phyloP scores from a whole-genome alignment of 1,140 invertebrate species.

The Brachionus plicatilis region DNA sequence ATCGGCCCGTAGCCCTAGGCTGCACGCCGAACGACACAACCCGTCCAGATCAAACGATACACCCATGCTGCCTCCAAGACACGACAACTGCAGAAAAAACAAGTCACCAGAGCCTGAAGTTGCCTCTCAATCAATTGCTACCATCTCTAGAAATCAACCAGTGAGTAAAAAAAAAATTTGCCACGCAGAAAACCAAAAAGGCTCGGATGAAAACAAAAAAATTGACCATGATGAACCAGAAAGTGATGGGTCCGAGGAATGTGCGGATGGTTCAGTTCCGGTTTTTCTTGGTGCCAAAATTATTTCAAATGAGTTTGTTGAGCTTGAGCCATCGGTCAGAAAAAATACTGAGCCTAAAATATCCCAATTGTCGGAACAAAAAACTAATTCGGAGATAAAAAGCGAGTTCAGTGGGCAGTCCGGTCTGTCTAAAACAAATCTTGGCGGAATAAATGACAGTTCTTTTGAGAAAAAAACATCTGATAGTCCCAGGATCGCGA shows the following conservation, averaged over 20 bases:
- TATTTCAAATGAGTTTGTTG: conserved; percentile 38
- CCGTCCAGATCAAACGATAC: not conserved
- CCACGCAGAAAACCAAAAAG: not conserved
- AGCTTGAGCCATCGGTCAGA: not conserved
- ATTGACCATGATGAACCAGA: not conserved
- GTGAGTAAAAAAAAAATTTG: not conserved
- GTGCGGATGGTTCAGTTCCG: not conserved
- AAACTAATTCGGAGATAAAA: not conserved
- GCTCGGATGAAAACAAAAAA: not conserved
- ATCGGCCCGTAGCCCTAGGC: not conserved
- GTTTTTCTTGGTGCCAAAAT: conserved; percentile 34
- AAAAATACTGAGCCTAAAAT: not conserved
- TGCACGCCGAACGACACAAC: not conserved
- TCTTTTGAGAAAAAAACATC: not conserved
- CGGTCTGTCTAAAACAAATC: not conserved
- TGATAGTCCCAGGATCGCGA: not conserved
- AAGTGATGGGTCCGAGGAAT: not conserved
- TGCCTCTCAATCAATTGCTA: not conserved
- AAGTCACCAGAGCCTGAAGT: not conserved
- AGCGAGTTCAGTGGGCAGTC: not conserved
- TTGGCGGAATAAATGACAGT: not conserved
- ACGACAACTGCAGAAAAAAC: not conserved
- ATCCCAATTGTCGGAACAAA: no score
- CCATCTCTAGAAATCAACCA: not conserved
- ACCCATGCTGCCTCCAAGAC: not conserved